Evolutionary conservation across 2,797 vertebrate species (phyloP), one percentile per base, ranked within the genome.

Genomic region (Lepilemur septentrionalis): DNA sequence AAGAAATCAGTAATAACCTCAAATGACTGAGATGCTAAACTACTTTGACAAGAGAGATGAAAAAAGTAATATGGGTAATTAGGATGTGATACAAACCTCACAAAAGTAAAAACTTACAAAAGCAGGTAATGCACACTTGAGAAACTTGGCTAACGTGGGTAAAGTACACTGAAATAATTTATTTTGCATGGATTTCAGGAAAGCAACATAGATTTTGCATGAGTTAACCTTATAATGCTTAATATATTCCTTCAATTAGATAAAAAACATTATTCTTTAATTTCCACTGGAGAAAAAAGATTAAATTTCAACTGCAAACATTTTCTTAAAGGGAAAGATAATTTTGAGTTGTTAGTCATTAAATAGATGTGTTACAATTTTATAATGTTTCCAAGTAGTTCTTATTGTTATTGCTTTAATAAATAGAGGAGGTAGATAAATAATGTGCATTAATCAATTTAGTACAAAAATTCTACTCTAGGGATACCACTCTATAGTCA

Each of bases 21-120:
- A 72, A 97, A 92, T 81, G 82, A 97, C 95, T 97, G 91, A 97
- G 97, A 84, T 1, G 0, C 28, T 94, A 28, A 97, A 87, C 67
- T 93, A 67, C 86, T 97, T 97, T 97, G 97, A 97, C 48, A 93
- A 97, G 96, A 90, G 63, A 97, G 93, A 84, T 95, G 93, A 97
- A 97, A 92, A 98, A 88, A 97, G 46, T 89, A 97, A 92, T 85
- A 11, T 0, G 0, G 59, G 86, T 95, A 97, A 97, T 97, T 97
- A 96, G 87, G 93, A 95, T 63, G 5, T 67, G 96, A 83, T 28
- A 41, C 17, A 82, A 88, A 95, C 0, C 0, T 95, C 79, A 30
- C 32, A 97, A 93, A 92, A 46, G 28, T 91, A 92, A 83, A 81
- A 94, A 89, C 25, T n/a, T 61, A 91, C 3, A 96, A 84, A 87